Base-by-base conservation (phyloP, 2,888 invertebrate genomes). In the Pseudococcus viburni region DNA sequence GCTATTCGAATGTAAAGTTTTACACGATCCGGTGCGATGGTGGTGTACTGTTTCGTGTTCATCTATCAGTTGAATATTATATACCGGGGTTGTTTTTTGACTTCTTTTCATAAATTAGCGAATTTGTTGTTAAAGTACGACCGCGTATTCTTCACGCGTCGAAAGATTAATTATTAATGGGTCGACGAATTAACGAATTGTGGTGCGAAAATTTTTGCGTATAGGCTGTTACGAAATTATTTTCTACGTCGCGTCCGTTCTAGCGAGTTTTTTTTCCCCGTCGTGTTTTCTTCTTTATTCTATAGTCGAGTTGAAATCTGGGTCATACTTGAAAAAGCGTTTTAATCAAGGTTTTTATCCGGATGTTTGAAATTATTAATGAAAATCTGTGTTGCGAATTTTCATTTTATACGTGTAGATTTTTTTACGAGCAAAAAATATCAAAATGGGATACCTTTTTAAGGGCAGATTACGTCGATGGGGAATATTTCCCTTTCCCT, bases 311-410 rank as follows among this genome's bases (percentile, higher is more conserved):
- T 33, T 73, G 12, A 73, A 73, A 73, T 73, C 68, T 73, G 68
- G 68, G 68, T 73, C 68, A 73, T 73, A 26, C 68, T 73, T 73
- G 68, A 73, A 73, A 73, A 73, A 73, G 68, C 68, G 68, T 73
- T 73, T 73, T 73, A 73, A 73, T 73, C 68, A 73, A 59, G 68
- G 68, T 73, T 73, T 73, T 73, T 73, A 73, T 73, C 68, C 68
- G 68, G 68, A 73, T 73, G 68, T 33, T 73, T 73, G 68, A 73
- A 73, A 73, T 73, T 73, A 73, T 73, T 73, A 73, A 73, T 73
- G 68, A 73, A 73, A 73, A 73, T 73, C 26, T 73, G 68, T 73
- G 5, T 33, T 33, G 33, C 68, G 12, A 73, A 33, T 22, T 73
- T 73, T 73, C 68, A 33, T 73, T 73, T 12, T 73, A 33, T 33